Evolutionary conservation across 2,888 invertebrate genomes (phyloP), one percentile per base, ranked within the genome.

Genomic region (Lithosia quadra): DNA sequence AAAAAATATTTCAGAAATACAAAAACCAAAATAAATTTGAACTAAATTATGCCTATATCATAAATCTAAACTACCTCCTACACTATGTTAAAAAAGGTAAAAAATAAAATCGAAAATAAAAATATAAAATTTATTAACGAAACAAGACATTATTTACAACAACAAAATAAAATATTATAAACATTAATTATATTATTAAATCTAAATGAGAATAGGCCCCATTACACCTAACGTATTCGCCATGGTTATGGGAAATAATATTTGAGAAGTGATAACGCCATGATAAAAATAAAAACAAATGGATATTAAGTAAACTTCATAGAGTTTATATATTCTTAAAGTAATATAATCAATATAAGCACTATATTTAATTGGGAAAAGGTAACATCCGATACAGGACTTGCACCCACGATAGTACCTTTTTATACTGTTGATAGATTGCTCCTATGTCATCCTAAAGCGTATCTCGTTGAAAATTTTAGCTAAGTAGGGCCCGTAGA

Each of bases 121-220:
- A 89, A 88, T 89, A 90, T 88, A 90, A 91, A 90, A 88, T 92
- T 91, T 91, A 92, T 92, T 92, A 86, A 92, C 90, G 89, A 90
- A 92, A 91, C 90, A 90, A 81, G 84, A 83, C 81, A 86, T 86
- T 92, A 92, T 92, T 90, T 92, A 92, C 92, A 92, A 90, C 87
- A 90, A 91, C 88, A 88, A 88, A 90, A 86, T 86, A 87, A 75
- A 84, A 84, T 83, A 80, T 84, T 84, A 85, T 83, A 86, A 86
- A 84, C 82, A 84, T 86, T 80, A 72, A n/a, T n/a, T n/a, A n/a
- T n/a, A 82, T 80, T 75, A 71, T 83, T 86, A 84, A 85, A 78
- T 80, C 84, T 88, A 89, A 84, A 87, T 85, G 86, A 90, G 90
- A 89, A 86, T 85, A 88, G 85, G 87, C 85, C 87, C 87, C 81